Percentiles rank a stretch among this genome's conserved stretches.
These are phyloP conservation scores for Gallinago jamesoni DNA, from an alignment of 2,113 vertebrate species.

Conservation along the genomic window DNA sequence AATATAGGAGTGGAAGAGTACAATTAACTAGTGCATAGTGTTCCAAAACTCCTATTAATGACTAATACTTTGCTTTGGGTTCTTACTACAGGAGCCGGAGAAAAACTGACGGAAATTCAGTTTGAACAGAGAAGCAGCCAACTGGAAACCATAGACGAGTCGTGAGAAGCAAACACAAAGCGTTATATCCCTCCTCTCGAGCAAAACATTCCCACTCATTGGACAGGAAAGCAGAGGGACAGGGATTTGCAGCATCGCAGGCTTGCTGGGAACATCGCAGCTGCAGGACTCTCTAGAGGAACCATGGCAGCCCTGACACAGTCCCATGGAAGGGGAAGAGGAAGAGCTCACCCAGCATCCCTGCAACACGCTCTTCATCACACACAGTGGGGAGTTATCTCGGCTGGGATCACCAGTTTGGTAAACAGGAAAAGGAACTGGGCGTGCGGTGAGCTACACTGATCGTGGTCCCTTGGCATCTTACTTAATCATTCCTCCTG, in stretches of 20 bases:
- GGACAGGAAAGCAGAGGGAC: neutral
- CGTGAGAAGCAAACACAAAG: neutral
- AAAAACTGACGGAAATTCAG: neutral
- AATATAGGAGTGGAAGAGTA: rapidly evolving
- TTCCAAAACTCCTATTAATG: neutral
- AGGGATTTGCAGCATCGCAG: neutral
- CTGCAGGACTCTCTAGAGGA: neutral
- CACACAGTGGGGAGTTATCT: neutral
- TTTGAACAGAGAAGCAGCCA: neutral
- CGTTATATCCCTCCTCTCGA: rapidly evolving
- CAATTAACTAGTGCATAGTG: neutral
- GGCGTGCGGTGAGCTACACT: neutral
- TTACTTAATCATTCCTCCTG: neutral
- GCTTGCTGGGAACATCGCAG: neutral
- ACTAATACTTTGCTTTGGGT: neutral
- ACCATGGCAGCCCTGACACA: neutral
- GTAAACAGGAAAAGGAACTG: conserved; percentile 50
- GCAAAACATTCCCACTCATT: rapidly evolving
- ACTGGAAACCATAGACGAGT: neutral
- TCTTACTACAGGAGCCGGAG: neutral
- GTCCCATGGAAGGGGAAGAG: neutral
- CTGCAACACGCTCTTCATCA: neutral
- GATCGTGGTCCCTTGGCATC: rapidly evolving
- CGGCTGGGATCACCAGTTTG: neutral
- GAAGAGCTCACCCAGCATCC: neutral